A percentile compares a stretch with the other conserved stretches of the same genome.
Conservation (phyloP, 1,140 invertebrate species). For the Drosophila novamexicana region DNA sequence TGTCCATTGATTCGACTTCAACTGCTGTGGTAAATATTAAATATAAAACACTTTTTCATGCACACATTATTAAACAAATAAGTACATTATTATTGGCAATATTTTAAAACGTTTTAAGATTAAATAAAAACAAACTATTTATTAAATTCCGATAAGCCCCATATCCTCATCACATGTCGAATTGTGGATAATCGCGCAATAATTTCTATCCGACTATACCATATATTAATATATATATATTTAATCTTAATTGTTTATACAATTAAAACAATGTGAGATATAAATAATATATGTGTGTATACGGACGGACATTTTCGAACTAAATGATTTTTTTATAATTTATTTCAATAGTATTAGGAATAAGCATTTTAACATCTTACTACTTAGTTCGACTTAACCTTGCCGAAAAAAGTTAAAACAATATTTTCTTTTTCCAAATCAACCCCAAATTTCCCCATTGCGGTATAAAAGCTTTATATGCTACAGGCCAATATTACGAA, state of each 20-base stretch:
- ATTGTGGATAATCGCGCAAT: too few relatives aligned
- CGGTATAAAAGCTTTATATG: slow-evolving; percentile 21
- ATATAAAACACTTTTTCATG: slow-evolving; percentile 24
- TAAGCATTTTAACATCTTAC: slow-evolving; percentile 15
- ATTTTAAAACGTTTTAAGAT: too few relatives aligned
- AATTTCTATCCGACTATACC: too few relatives aligned
- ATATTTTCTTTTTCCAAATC: slow-evolving; percentile 58
- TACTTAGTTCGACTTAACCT: slow-evolving; percentile 53
- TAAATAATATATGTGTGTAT: too few relatives aligned
- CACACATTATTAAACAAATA: slow-evolving; percentile 14
- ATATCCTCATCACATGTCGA: too few relatives aligned
- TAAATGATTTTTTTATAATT: neutral
- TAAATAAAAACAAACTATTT: too few relatives aligned
- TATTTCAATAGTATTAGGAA: neutral
- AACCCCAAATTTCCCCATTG: slow-evolving; percentile 26
- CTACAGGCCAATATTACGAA: slow-evolving; percentile 21
- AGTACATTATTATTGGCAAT: slow-evolving; percentile 22
- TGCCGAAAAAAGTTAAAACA: slow-evolving; percentile 73
- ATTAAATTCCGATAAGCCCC: too few relatives aligned
- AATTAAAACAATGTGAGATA: too few relatives aligned
- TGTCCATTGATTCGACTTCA: slow-evolving; percentile 31
- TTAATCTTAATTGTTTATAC: too few relatives aligned
- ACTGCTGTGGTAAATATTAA: slow-evolving; percentile 33
- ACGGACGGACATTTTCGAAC: too few relatives aligned
- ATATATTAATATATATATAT: too few relatives aligned